Evolutionary conservation across 2,888 invertebrate genomes (phyloP), one percentile per base, ranked within the genome.

Genomic region (Malacosoma neustria): DNA sequence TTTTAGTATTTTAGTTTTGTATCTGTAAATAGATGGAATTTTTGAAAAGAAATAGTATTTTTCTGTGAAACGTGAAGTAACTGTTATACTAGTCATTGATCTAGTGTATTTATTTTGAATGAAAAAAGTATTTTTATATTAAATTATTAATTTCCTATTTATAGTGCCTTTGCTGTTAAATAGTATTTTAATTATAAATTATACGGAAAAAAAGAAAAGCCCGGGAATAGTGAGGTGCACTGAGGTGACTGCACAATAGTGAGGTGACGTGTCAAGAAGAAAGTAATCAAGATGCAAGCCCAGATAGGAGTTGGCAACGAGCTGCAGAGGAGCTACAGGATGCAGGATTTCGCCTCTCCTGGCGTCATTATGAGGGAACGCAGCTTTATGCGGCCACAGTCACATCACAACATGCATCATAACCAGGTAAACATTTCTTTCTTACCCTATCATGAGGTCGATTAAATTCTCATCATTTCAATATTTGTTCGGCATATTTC

Each of bases 331-430:
- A 86, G 86, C 61, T 87, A 79, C 62, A 74, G 86, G 57, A 81
- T 87, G 76, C 84, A 82, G 59, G 88, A 89, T 58, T 89, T 89
- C 58, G 79, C 86, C 35, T 64, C 87, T 29, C 82, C 86, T 32
- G 77, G 84, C 40, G 87, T 90, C 50, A 88, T 90, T 59, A 89
- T 89, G 67, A 75, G 92, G 49, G 92, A 92, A 69, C 84, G 92
- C 49, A 92, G 92, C 69, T 92, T 92, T 70, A 87, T 92, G 37
- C 87, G 90, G 42, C 87, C 88, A 32, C 91, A 87, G 57, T 85
- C 84, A 2, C 87, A 89, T 61, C 86, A 89, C 62, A 88, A 81
- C 46, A 76, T 85, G 72, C 87, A 87, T 70, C 86, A 86, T 63
- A 81, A 79, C 69, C 87, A 85, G 86, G 87, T 87, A 52, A 51